Evolutionary conservation across 2,888 invertebrate genomes (phyloP), one percentile per base, ranked within the genome.

Genomic region (Cylindroiulus punctatus): DNA sequence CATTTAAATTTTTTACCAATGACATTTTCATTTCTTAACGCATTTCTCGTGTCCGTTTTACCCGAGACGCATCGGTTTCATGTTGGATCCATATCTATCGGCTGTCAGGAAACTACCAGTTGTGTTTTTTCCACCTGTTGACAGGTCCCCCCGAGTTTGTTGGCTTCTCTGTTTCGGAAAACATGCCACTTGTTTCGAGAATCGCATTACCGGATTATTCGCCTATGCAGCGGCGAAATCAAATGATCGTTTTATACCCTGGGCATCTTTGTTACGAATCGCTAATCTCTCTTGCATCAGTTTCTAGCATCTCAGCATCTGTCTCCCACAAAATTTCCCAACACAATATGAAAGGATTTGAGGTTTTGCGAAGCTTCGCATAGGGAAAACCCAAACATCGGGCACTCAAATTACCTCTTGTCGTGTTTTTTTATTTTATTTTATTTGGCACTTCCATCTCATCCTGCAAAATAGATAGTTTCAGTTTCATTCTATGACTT

Each of bases 1-100:
- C 83, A 83, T 83, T 83, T 83, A 83, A 83, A 83, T 83, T 83
- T 83, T 83, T 83, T 83, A 83, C 44, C 40, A 44, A 26, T 83
- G 83, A 83, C 76, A 76, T 76, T 76, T 76, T 76, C 30, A 76
- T 76, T 76, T 76, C 76, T 76, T 76, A 76, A 32, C 30, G 76
- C 76, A 76, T 76, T 76, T 76, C 30, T 76, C 30, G 76, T 76
- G 76, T 76, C 76, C 26, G 76, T 76, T 32, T 76, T 17, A 26
- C n/a, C n/a, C 30, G 76, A 26, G 76, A 76, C 30, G 76, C 76
- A 76, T 32, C 76, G 26, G 32, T 76, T 76, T 76, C 76, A 76
- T 76, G 32, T 76, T 76, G 76, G 76, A 30, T 76, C 32, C 76
- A 76, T 76, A 76, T 76, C 76, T 76, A 32, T 76, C 26, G 76